Conservation (phyloP, 2,113 vertebrate genomes). For the Myiopsitta monachus region DNA sequence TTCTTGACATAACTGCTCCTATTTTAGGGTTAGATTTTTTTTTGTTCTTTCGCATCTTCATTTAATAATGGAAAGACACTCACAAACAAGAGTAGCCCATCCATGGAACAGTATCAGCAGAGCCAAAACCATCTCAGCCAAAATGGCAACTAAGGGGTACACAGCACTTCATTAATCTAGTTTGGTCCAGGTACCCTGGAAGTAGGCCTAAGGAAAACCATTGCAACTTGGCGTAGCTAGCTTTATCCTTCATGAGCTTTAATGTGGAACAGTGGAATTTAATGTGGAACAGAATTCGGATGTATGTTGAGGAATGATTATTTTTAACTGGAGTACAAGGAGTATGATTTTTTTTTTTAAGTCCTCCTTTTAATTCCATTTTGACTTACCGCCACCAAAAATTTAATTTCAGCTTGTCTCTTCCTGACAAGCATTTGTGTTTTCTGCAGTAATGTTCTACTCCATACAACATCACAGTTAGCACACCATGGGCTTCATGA, state of each 20-base stretch:
- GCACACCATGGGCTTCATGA: background rate
- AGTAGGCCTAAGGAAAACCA: background rate
- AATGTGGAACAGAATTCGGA: background rate
- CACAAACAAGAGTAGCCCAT: background rate
- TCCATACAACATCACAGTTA: background rate
- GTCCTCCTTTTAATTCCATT: background rate
- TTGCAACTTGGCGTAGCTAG: background rate
- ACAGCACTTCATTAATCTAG: background rate
- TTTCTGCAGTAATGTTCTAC: background rate
- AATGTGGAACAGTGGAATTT: background rate
- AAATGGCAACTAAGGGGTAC: background rate
- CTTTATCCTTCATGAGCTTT: background rate
- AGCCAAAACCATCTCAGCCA: background rate
- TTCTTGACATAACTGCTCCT: background rate
- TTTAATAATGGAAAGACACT: accelerated
- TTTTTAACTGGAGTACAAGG: background rate
- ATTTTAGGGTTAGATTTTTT: background rate
- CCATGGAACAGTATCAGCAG: background rate
- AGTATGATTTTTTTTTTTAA: background rate
- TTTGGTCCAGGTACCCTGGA: background rate
- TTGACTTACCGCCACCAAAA: background rate
- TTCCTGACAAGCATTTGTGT: background rate
- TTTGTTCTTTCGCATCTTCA: background rate
- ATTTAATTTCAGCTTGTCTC: background rate
- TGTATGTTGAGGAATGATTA: background rate